Evolutionary conservation across 1,140 invertebrate species (phyloP).

Genomic region (Campoletis sonorensis): DNA sequence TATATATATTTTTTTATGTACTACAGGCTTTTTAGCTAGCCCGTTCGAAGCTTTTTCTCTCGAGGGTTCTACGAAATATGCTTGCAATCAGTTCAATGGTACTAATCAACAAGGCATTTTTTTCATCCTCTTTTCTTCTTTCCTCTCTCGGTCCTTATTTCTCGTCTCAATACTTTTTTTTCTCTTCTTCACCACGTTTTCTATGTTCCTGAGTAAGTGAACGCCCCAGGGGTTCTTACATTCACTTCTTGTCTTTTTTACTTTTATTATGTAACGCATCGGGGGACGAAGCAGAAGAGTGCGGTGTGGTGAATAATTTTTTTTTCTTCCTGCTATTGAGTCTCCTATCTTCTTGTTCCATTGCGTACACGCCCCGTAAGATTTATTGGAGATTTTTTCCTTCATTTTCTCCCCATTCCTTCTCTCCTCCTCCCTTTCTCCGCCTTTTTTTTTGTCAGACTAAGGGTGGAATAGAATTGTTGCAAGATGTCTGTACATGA

Average conservation of each 20-base stretch:
- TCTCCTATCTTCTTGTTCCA: slow-evolving; percentile 17
- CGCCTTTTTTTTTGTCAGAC: background rate
- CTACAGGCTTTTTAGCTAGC: background rate
- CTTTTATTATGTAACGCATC: background rate
- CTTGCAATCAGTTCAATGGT: slow-evolving; percentile 52
- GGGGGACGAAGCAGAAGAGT: slow-evolving; percentile 45
- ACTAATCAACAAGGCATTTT: slow-evolving; percentile 62
- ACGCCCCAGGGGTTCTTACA: background rate
- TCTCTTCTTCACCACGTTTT: background rate
- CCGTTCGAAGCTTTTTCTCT: slow-evolving; percentile 3
- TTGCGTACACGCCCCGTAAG: slow-evolving; percentile 42
- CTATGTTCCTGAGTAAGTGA: background rate
- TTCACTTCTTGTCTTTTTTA: background rate
- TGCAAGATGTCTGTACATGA: slow-evolving; percentile 61
- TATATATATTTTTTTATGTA: background rate
- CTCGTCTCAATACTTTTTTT: background rate
- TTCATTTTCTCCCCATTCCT: background rate
- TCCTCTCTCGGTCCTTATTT: background rate
- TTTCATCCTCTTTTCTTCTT: slow-evolving; percentile 13
- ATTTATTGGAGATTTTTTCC: slow-evolving; percentile 64
- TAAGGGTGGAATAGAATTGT: background rate
- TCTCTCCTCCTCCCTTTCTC: background rate
- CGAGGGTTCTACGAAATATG: slow-evolving; percentile 7
- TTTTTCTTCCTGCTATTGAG: slow-evolving; percentile 51
- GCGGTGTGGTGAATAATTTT: slow-evolving; percentile 21